These are phyloP conservation scores for Cactoblastis cactorum DNA, from an alignment of 2,888 invertebrate species.

Conservation along the genomic window DNA sequence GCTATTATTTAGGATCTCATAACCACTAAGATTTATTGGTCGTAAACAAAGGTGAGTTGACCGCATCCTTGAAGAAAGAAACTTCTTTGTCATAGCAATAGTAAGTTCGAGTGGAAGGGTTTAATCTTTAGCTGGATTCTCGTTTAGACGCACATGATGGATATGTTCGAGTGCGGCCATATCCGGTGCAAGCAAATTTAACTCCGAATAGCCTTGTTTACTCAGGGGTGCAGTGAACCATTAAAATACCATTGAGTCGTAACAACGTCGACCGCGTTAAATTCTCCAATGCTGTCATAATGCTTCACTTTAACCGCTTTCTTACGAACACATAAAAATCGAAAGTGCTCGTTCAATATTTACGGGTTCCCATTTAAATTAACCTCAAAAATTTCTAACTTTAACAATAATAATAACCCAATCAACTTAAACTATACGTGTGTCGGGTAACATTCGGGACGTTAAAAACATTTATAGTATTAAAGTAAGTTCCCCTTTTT, in stretches of 20 bases:
- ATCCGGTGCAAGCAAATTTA: slow-evolving; percentile 77
- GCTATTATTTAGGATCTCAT: slow-evolving; percentile 75
- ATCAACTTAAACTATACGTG: slow-evolving; percentile 29
- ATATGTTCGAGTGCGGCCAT: slow-evolving; percentile 70
- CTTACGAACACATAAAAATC: slow-evolving; percentile 70
- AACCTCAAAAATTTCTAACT: slow-evolving; percentile 53
- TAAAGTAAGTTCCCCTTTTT: slow-evolving; percentile 35
- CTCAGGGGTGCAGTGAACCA: slow-evolving; percentile 77
- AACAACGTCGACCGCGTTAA: slow-evolving; percentile 70
- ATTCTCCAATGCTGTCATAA: slow-evolving; percentile 75
- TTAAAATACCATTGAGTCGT: slow-evolving; percentile 64
- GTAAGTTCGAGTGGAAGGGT: slow-evolving; percentile 45
- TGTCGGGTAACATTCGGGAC: slow-evolving; percentile 24
- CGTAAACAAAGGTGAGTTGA: slow-evolving; percentile 61
- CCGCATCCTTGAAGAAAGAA: slow-evolving; percentile 45
- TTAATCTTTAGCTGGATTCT: slow-evolving; percentile 50
- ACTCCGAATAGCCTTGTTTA: slow-evolving; percentile 72
- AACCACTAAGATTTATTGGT: slow-evolving; percentile 68
- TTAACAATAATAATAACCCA: slow-evolving; percentile 54
- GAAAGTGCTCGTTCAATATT: slow-evolving; percentile 65
- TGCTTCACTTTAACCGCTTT: slow-evolving; percentile 72
- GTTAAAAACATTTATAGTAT: slow-evolving; percentile 24
- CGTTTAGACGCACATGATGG: slow-evolving; percentile 60
- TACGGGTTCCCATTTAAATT: slow-evolving; percentile 50
- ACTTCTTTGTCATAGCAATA: slow-evolving; percentile 41